Conservation (phyloP, 2,888 invertebrate species). For the Lepeophtheirus nordmannii region DNA sequence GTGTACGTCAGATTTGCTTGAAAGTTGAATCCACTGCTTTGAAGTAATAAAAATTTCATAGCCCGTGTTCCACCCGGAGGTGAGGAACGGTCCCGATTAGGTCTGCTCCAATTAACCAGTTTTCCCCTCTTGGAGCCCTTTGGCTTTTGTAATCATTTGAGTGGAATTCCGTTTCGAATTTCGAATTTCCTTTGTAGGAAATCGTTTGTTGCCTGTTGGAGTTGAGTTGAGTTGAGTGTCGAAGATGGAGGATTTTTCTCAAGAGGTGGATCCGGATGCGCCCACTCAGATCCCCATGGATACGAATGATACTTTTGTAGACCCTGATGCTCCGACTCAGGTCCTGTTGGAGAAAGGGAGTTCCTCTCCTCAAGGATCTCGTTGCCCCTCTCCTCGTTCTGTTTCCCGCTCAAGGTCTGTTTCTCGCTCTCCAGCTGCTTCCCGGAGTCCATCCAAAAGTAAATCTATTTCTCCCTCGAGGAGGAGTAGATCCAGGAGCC, state of each 20-base stretch:
- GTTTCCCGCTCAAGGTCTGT: not conserved
- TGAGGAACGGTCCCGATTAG: no score
- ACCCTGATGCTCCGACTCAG: conserved; percentile 13
- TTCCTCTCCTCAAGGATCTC: not conserved
- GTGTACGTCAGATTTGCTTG: no score
- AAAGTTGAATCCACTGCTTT: no score
- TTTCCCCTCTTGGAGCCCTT: not conserved
- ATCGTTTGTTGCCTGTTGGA: no score
- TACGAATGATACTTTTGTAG: not conserved
- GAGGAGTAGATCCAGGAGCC: conserved; percentile 22
- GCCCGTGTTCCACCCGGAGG: no score
- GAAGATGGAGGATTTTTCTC: not conserved
- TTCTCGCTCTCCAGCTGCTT: conserved; percentile 13
- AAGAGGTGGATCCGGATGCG: not conserved
- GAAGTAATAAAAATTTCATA: no score
- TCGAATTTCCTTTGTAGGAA: no score
- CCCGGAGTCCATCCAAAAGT: conserved; percentile 22
- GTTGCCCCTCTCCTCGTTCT: not conserved
- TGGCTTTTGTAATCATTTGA: not conserved
- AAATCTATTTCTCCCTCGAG: conserved; percentile 24
- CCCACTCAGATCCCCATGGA: conserved; percentile 6
- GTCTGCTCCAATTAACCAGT: no score
- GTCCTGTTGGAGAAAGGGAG: not conserved
- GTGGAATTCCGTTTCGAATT: no score
- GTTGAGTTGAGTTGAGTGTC: not conserved